Conservation (phyloP, 92 coral and sea anemone species). For the Anthopleura xanthogrammica region DNA sequence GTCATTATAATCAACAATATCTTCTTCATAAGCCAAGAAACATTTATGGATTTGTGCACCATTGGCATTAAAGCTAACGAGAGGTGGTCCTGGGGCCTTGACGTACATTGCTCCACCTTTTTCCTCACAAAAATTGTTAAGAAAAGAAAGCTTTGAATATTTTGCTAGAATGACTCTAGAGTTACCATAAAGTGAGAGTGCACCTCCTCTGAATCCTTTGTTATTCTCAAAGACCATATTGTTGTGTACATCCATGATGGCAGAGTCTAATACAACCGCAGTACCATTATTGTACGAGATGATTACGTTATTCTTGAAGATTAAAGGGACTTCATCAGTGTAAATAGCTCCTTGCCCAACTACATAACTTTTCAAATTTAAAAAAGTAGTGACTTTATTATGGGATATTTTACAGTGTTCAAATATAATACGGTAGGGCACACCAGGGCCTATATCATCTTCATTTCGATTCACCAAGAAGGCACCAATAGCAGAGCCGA, state of each 20-base stretch:
- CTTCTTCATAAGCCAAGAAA: conserved; percentile 58
- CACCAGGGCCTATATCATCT: conserved; percentile 76
- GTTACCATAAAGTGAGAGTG: conserved; percentile 79
- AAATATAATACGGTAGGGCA: conserved; percentile 57
- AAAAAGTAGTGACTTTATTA: conserved; percentile 39
- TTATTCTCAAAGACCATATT: conserved; percentile 57
- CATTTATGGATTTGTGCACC: conserved; percentile 61
- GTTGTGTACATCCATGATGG: conserved; percentile 54
- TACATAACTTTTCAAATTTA: conserved; percentile 28
- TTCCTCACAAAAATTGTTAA: conserved; percentile 52
- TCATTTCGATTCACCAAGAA: conserved; percentile 70
- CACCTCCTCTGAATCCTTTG: conserved; percentile 84
- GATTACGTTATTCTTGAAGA: conserved; percentile 38
- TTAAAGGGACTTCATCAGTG: conserved; percentile 70
- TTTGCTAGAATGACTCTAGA: conserved; percentile 56
- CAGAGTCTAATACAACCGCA: conserved; percentile 74
- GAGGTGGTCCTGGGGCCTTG: conserved; percentile 76
- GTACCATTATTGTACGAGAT: conserved; percentile 58
- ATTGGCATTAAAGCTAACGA: conserved; percentile 71
- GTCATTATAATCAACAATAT: conserved; percentile 29
- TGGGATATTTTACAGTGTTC: conserved; percentile 41
- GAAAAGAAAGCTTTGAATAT: conserved; percentile 54
- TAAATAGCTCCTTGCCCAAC: conserved; percentile 85
- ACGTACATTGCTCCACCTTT: conserved; percentile 93
- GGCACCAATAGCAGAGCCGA: conserved; percentile 87